phyloP scores from a whole-genome alignment of 1,140 invertebrate genomes.

The Meloidogyne chitwoodi region DNA sequence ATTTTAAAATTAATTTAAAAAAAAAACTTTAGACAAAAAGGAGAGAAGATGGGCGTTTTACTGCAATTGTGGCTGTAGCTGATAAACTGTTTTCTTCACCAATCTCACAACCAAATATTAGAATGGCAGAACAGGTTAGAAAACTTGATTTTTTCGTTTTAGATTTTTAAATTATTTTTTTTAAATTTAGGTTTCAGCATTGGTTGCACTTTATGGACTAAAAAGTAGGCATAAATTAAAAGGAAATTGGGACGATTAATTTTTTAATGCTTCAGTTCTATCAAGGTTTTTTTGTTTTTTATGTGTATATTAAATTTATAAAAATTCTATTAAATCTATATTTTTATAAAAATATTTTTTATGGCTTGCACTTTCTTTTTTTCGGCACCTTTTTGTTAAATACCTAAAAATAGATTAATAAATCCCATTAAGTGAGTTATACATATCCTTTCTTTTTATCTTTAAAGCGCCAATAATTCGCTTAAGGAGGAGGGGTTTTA shows the following conservation, averaged over 20 bases:
- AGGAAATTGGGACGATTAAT: constrained; percentile 52
- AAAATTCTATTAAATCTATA: neutral
- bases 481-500: neutral
- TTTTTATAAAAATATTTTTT: neutral
- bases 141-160: neutral
- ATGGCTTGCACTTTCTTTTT: neutral
- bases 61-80: constrained; percentile 8
- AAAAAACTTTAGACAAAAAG: constrained; percentile 21
- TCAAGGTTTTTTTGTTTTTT: neutral
- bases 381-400: neutral
- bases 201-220: constrained; percentile 52
- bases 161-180: neutral
- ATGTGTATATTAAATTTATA: neutral
- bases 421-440: neutral
- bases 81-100: constrained; percentile 39
- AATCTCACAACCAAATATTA: constrained; percentile 53
- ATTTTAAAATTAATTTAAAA: neutral
- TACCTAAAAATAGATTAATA: neutral
- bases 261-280: constrained; percentile 13
- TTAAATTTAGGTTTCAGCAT: constrained; percentile 29
- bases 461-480: neutral
- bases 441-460: neutral
- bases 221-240: constrained; percentile 32
- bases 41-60: constrained; percentile 22
- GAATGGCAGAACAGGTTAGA: constrained; percentile 59